These are phyloP conservation scores for Ceyx melanurus DNA, from an alignment of 2,113 vertebrate species.

Conservation along the genomic window DNA sequence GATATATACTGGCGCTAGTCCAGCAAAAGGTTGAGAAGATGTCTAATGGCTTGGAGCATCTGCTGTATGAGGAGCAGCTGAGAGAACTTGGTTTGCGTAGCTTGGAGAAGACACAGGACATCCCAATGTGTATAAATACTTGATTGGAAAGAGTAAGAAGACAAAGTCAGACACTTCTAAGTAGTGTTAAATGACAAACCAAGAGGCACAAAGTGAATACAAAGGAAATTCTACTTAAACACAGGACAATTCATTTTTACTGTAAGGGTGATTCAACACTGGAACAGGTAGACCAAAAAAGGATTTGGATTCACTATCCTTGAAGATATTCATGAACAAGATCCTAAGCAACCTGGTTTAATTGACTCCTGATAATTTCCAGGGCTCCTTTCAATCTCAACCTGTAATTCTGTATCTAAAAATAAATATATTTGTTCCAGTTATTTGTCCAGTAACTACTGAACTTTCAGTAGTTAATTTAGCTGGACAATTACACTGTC, in stretches of 20 bases:
- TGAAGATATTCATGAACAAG: background rate
- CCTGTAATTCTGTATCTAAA: background rate
- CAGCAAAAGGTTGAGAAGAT: background rate
- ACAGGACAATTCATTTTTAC: background rate
- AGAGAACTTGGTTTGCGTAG: background rate
- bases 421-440: background rate
- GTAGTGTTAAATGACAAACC: background rate
- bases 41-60: fast-evolving
- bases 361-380: background rate
- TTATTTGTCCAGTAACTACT: background rate
- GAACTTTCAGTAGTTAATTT: background rate
- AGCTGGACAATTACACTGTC: background rate
- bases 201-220: background rate
- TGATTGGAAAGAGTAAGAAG: background rate
- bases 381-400: background rate
- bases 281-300: background rate
- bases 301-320: background rate
- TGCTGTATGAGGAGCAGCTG: background rate
- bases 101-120: background rate
- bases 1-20: background rate
- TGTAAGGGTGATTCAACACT: background rate
- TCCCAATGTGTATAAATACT: background rate
- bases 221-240: background rate
- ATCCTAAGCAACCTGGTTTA: background rate
- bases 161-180: background rate